Base-by-base conservation (phyloP, 2,113 vertebrate species). In the Toxotes jaculatrix region DNA sequence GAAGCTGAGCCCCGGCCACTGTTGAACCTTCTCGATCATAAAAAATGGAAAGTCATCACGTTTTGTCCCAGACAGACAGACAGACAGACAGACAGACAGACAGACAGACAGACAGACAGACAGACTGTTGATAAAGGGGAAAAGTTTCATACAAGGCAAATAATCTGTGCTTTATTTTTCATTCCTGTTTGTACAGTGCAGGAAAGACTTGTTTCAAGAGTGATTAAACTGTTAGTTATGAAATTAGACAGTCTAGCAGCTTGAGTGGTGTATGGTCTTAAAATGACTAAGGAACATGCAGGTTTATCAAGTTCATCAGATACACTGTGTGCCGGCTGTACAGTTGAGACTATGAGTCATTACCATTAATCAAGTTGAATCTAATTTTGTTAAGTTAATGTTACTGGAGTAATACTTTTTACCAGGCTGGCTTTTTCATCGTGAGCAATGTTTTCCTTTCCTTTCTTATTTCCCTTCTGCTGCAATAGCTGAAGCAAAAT, bases 41-140 rank as follows among this genome's bases (percentile, higher is more conserved):
- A 73, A 68, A 86, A 55, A 56, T 55, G n/a, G 36, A 78, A 76
- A 83, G 70, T 80, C 68, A 77, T 72, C 43, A 16, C 4, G 27
- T 86, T 82, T 77, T 31, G 34, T 36, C 12, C 9, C 36, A 64
- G 76, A 71, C 61, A 31, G 69, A 32, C 40, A 31, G 69, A 32
- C 34, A 68, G 69, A 19, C 47, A 31, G 69, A 32, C 40, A n/a
- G n/a, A n/a, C n/a, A n/a, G n/a, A n/a, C n/a, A n/a, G n/a, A n/a
- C n/a, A n/a, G n/a, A n/a, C 36, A 64, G 76, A 71, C 61, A 31
- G 69, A 32, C 40, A 31, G 69, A 32, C 34, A 68, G 69, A 19
- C 47, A 31, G 69, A 32, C 40, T 77, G 60, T 27, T 59, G 78
- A 72, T 11, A 19, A 65, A 32, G 55, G 51, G 57, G 45, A 53